Evolutionary conservation across 2,888 invertebrate species (phyloP).

Genomic region (Rugalucina vietnamica): DNA sequence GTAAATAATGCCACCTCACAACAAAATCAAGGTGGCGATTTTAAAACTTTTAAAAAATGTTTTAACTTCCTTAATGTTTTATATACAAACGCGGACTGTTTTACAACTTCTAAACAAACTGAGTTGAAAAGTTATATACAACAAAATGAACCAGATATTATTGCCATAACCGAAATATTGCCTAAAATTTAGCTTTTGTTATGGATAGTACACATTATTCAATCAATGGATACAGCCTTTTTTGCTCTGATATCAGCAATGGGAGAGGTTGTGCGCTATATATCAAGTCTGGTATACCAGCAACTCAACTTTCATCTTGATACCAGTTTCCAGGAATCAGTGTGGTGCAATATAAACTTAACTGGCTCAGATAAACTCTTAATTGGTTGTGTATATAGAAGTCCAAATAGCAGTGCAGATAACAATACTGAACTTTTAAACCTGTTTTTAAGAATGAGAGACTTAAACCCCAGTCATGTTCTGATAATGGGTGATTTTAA

Average conservation of each 20-base stretch:
- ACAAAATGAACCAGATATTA: background rate
- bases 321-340: background rate
- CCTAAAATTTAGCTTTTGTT: background rate
- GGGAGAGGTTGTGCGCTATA: background rate
- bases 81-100: background rate
- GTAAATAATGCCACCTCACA: background rate
- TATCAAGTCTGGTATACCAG: background rate
- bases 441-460: background rate
- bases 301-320: too few species aligned
- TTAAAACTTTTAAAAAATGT: background rate
- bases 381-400: background rate
- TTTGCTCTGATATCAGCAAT: background rate
- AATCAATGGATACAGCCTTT: background rate
- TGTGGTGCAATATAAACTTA: background rate
- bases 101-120: background rate
- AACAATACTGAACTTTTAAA: background rate
- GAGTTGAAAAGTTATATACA: background rate
- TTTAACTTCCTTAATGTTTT: background rate
- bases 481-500: constrained; percentile 6
- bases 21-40: background rate
- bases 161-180: background rate
- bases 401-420: background rate
- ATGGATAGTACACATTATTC: background rate
- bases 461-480: background rate
- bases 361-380: background rate